Base-by-base conservation (phyloP, 2,888 invertebrate species). In the Ischnus inquisitorius region DNA sequence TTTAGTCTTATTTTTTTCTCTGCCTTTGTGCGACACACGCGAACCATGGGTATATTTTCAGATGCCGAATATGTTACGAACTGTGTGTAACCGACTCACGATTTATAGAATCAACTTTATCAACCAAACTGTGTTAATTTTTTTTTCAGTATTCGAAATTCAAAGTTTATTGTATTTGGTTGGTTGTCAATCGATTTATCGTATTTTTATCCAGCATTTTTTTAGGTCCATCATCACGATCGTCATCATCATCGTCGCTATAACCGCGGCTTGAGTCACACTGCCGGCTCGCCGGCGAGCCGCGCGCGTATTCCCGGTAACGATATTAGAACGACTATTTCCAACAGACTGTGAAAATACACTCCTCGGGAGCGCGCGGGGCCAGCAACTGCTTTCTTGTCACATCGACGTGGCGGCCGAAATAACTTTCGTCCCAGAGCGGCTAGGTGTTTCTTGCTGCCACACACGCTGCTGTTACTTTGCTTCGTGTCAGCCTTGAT, bases 241-340 rank as follows among this genome's bases (percentile, higher is more conserved):
- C 41, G 34, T 12, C 22, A 69, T 62, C 19, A 25, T 69, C 41
- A 62, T 83, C 76, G 51, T 77, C 65, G 84, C 64, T 81, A 81
- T 81, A 81, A 78, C 48, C 74, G 81, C 81, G 19, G 64, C 62
- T 84, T 81, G 84, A 84, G 75, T 84, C 84, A 82, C 71, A 54
- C 51, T 25, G 54, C 77, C 80, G 72, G 72, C 72, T 57, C 69
- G 41, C 68, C 57, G 57, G 51, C 39, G 28, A 60, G 41, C 65
- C 41, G 78, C 41, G 46, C 74, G 74, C 74, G 64, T 84, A 77
- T 78, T 84, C 84, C 74, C 84, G 81, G 84, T 78, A 78, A 62
- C 82, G 84, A 91, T 92, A 92, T 92, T 91, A 90, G 92, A 92
- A 89, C 89, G 89, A 91, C 92, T 92, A 92, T 92, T 92, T 92